Base-by-base conservation (phyloP, 2,888 invertebrate species). In the Chloroclysta siterata region DNA sequence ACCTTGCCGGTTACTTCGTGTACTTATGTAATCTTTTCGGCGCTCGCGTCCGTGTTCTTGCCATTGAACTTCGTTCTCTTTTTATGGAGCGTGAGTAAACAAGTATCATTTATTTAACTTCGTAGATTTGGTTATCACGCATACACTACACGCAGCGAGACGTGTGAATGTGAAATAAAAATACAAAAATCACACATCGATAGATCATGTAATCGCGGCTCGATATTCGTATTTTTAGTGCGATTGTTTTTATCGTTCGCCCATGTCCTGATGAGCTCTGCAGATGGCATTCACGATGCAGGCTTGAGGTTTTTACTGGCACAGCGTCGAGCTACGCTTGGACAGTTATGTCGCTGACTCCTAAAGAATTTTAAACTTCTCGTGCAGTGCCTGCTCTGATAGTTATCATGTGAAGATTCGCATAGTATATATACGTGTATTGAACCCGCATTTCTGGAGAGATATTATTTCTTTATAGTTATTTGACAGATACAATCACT, bases 1-100 rank as follows among this genome's bases (percentile, higher is more conserved):
- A 92, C 90, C 92, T 85, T 85, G 83, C 79, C 71, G 66, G 44
- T 65, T 66, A 56, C 57, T 67, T 65, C 73, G 71, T 74, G 69
- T 74, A 66, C 82, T 90, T 89, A 88, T 87, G 87, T 88, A 88
- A 87, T 76, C 69, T 81, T 85, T 83, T 80, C 85, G 65, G 63
- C 64, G 59, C 60, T 60, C 88, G 85, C 75, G 82, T 76, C 77
- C 79, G 80, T 79, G 81, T 84, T 82, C 81, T 82, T 87, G 88
- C 80, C 89, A 81, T 78, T 82, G 82, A 81, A 83, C 84, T 84
- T 84, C 69, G 68, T 78, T 73, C 69, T 74, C 74, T 75, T 74
- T 76, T 72, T 73, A 69, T 72, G 77, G 72, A 78, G 75, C 54
- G 75, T 81, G 75, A 76, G 82, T 80, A 80, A 80, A 80, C 79